Evolutionary conservation across 2,797 vertebrate species (phyloP).

Genomic region (Eleutherodactylus coqui): DNA sequence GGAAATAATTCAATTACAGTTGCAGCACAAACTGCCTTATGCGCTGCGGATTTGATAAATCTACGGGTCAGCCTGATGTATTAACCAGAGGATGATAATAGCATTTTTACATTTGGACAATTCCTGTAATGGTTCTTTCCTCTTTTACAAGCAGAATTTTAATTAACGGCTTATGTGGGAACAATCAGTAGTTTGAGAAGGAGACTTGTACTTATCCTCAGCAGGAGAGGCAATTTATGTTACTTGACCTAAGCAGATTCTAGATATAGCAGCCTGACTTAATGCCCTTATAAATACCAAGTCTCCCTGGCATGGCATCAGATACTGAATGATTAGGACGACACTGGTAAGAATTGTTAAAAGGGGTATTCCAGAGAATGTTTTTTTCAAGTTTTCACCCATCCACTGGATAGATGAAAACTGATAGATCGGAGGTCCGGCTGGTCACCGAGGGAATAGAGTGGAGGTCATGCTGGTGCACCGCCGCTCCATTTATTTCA

Average conservation of each 20-base stretch:
- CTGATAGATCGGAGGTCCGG: too few relatives aligned
- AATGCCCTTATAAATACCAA: not conserved
- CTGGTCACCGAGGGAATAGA: too few relatives aligned
- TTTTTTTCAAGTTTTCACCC: too few relatives aligned
- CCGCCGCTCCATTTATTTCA: too few relatives aligned
- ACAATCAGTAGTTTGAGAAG: not conserved
- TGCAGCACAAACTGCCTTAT: not conserved
- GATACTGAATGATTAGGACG: not conserved
- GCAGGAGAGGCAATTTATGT: not conserved
- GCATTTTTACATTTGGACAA: constrained; percentile 4
- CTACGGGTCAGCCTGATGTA: constrained; percentile 14
- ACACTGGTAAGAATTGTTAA: not conserved
- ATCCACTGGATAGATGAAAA: too few relatives aligned
- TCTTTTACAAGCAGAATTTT: not conserved
- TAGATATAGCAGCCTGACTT: not conserved
- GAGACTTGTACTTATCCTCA: not conserved
- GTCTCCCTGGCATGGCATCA: not conserved
- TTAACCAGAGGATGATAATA: not conserved
- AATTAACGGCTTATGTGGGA: constrained; percentile 3
- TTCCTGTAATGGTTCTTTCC: not conserved
- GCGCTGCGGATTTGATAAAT: constrained; percentile 7
- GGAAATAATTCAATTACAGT: constrained; percentile 57
- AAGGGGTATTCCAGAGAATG: too few relatives aligned
- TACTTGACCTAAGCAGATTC: not conserved
- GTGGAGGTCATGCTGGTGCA: too few relatives aligned